Base-by-base conservation (phyloP, 2,888 invertebrate species). In the Erebia aethiops region DNA sequence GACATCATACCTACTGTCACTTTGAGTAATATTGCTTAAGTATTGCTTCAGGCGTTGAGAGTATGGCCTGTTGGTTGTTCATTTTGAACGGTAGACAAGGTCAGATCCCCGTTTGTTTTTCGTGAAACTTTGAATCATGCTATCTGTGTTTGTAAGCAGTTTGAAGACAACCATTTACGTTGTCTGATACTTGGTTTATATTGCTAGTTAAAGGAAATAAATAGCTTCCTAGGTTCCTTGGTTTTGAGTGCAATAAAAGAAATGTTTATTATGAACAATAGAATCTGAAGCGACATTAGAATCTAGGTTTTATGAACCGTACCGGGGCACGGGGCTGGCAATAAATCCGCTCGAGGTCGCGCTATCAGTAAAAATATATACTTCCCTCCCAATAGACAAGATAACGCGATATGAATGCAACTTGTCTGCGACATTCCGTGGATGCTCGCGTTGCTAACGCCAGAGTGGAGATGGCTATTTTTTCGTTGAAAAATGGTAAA, bases 341-440 rank as follows among this genome's bases (percentile, higher is more conserved):
- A 77, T 80, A 81, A 80, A 81, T 81, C 71, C 63, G 70, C 57
- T 70, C 70, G 76, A 77, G 78, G 76, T 77, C 76, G 77, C 75
- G 72, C 75, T 81, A 80, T 79, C 80, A 79, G 78, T 73, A 78
- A 80, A 79, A 78, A 79, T 81, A 79, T 79, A 77, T 77, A 77
- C 76, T 78, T 77, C 77, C 79, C 76, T 71, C 76, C 77, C 79
- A 77, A 80, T 81, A 81, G 78, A 76, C 75, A 75, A 75, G 81
- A 81, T 81, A 81, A 79, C 77, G 61, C 74, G 73, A 77, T 80
- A 78, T 80, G 78, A 81, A 79, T 78, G 80, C 80, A 78, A 76
- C 77, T 77, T 71, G 76, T 77, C 74, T 75, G 71, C 72, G 75
- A 78, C 78, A 81, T 81, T 81, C 82, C 76, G 74, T 69, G 77